Evolutionary conservation across 2,888 invertebrate genomes (phyloP).

Genomic region (Rhamnusium bicolor): DNA sequence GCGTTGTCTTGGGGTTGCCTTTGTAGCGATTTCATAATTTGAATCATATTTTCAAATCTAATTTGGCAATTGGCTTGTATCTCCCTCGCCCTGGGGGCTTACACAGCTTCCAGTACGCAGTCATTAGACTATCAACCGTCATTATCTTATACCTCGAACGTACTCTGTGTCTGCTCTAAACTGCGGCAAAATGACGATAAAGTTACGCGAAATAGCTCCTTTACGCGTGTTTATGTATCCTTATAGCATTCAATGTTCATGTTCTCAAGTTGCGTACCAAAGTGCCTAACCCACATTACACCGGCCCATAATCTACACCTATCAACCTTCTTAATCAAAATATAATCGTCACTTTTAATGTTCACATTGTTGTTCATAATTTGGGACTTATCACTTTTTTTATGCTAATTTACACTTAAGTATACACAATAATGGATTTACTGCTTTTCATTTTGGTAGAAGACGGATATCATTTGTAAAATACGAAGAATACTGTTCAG

Average conservation of each 20-base stretch:
- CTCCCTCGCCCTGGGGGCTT: constrained; percentile 51
- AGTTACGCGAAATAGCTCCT: constrained; percentile 70
- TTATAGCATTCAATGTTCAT: constrained; percentile 67
- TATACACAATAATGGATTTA: neutral
- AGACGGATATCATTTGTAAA: no score
- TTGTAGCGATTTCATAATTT: constrained; percentile 55
- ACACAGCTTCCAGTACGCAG: constrained; percentile 52
- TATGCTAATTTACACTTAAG: no score
- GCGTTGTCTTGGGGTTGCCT: constrained; percentile 34
- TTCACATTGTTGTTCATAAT: neutral
- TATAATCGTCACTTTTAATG: constrained; percentile 46
- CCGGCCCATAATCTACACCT: constrained; percentile 61
- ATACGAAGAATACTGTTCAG: no score
- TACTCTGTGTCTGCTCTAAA: constrained; percentile 66
- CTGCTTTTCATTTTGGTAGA: neutral
- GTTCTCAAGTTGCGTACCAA: constrained; percentile 64
- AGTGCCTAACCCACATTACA: constrained; percentile 63
- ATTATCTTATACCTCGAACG: constrained; percentile 70
- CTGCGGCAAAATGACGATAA: constrained; percentile 65
- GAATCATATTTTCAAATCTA: constrained; percentile 62
- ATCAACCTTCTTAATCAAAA: constrained; percentile 64
- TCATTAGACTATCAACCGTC: constrained; percentile 69
- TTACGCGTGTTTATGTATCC: constrained; percentile 71
- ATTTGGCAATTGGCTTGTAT: constrained; percentile 60
- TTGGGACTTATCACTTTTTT: no score